Percentiles rank a stretch among this genome's conserved stretches.
Conservation (phyloP, 2,888 invertebrate genomes). For the Latheticus oryzae region DNA sequence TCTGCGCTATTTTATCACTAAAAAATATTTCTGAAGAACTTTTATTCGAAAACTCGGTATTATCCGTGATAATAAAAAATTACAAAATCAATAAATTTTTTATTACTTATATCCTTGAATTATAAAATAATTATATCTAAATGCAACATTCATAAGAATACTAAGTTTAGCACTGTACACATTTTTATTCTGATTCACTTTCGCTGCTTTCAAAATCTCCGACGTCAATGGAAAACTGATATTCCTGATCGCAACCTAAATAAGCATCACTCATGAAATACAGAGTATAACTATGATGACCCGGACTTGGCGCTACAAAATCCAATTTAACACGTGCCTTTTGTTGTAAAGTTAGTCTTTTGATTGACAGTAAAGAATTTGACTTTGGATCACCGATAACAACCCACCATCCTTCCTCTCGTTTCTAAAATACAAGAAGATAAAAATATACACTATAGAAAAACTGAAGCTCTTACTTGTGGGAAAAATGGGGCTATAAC, state of each 20-base stretch:
- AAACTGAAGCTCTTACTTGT: slow-evolving; percentile 73
- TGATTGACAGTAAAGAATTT: slow-evolving; percentile 96
- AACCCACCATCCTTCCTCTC: slow-evolving; percentile 97
- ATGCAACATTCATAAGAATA: background rate
- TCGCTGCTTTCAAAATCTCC: slow-evolving; percentile 79
- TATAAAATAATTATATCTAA: background rate
- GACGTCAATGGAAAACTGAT: slow-evolving; percentile 89
- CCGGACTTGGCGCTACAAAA: slow-evolving; percentile 92
- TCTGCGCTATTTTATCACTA: no score
- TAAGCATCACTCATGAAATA: slow-evolving; percentile 99
- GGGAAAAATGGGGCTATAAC: slow-evolving; percentile 99
- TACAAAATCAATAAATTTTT: no score
- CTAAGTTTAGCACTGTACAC: background rate
- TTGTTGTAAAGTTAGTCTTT: slow-evolving; percentile 93
- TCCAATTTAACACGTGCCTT: slow-evolving; percentile 89
- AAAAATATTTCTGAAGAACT: no score
- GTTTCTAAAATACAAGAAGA: slow-evolving; percentile 73
- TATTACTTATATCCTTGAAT: no score
- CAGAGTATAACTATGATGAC: slow-evolving; percentile 90
- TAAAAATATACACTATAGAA: slow-evolving; percentile 28
- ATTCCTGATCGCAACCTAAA: slow-evolving; percentile 99
- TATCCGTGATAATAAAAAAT: no score
- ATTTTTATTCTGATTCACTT: slow-evolving; percentile 70
- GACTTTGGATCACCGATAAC: slow-evolving; percentile 96
- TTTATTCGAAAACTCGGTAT: no score